phyloP scores from a whole-genome alignment of 1,140 invertebrate genomes.

The Sitophilus oryzae region DNA sequence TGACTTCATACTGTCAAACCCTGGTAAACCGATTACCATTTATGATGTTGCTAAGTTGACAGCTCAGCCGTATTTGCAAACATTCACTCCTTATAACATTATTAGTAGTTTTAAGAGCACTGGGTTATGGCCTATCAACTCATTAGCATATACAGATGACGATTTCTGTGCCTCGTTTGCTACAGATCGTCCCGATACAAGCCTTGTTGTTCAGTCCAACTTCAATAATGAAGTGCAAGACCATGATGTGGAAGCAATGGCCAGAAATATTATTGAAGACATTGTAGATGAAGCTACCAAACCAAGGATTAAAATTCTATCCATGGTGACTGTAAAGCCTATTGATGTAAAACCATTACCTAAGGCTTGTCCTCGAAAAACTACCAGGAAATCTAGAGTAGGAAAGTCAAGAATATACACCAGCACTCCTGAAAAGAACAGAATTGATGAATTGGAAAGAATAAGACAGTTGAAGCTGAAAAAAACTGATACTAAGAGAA shows the following conservation, averaged over 20 bases:
- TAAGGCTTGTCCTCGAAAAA: constrained; percentile 11
- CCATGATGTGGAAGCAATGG: no score
- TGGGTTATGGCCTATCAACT: constrained; percentile 25
- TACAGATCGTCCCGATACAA: constrained; percentile 10
- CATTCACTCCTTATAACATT: constrained; percentile 29
- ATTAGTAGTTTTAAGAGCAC: constrained; percentile 20
- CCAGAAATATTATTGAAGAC: constrained; percentile 6
- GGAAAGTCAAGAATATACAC: no score
- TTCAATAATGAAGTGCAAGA: background rate
- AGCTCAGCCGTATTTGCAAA: constrained; percentile 19
- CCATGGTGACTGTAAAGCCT: no score
- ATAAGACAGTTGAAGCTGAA: constrained; percentile 10
- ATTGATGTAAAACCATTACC: constrained; percentile 5
- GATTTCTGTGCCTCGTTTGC: constrained; percentile 5
- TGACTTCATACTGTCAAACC: constrained; percentile 32
- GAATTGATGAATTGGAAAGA: constrained; percentile 21
- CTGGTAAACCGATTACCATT: constrained; percentile 37
- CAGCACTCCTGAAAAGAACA: constrained; percentile 25
- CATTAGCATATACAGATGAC: constrained; percentile 12
- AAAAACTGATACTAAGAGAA: constrained; percentile 11
- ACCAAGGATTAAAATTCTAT: constrained; percentile 19
- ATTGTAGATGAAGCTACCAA: constrained; percentile 10
- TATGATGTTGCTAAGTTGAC: constrained; percentile 35
- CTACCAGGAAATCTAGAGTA: constrained; percentile 6
- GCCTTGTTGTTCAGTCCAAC: constrained; percentile 5